Base-by-base conservation (phyloP, 2,797 vertebrate genomes). In the Chlorospingus flavigularis region DNA sequence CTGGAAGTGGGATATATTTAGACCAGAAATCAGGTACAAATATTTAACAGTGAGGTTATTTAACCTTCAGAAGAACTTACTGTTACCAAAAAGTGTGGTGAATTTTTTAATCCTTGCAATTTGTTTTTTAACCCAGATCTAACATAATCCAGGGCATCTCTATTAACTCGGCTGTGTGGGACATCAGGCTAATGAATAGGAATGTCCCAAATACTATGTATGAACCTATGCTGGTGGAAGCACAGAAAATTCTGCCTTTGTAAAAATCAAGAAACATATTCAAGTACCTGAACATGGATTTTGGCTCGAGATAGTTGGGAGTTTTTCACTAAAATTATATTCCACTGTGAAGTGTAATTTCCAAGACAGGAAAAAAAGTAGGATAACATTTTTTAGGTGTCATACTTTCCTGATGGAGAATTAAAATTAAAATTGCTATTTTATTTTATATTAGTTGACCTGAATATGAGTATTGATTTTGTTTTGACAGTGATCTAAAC, bases 381-480 rank as follows among this genome's bases (percentile, higher is more conserved):
- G 53, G 63, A 68, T 25, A 67, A 21, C 17, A 24, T 60, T 87
- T 94, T 88, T 91, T 28, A 72, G 25, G 7, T 67, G 77, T 76
- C 50, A 48, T 63, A 35, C 18, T 66, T 94, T 94, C 73, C 47
- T 95, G 70, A 81, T 39, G 14, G 48, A 72, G 30, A 88, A 92
- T 93, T 86, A 74, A 83, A 94, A 94, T 83, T 42, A 78, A 90
- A 94, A 86, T 82, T 66, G 37, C 70, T 84, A 17, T 86, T 95
- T 92, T 94, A 95, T 91, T 94, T 96, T 81, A 70, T 73, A 30
- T 90, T 90, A 84, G 85, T 81, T 94, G 86, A 78, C 87, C 79
- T 78, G 83, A 91, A 83, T 88, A 61, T 54, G 31, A 62, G 31
- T 90, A 96, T 95, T 90, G 95, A 94, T 94, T 96, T 92, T 92